phyloP scores from a whole-genome alignment of 2,888 invertebrate species.

The Eupithecia insigniata region DNA sequence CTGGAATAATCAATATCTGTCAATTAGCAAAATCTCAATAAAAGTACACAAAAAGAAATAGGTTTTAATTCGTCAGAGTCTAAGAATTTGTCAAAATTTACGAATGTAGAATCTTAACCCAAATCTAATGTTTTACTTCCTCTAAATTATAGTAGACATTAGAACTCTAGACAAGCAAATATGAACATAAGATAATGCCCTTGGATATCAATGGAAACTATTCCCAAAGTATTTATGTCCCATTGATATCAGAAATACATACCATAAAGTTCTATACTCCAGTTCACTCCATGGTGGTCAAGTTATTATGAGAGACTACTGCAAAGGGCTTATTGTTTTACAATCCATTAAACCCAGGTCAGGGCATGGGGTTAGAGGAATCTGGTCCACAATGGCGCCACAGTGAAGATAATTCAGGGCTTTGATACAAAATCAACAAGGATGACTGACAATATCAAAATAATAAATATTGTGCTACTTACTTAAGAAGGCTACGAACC shows the following conservation, averaged over 20 bases:
- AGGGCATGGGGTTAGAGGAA: neutral
- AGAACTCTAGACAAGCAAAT: neutral
- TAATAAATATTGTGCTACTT: neutral
- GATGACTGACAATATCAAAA: neutral
- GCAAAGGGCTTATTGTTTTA: conserved; percentile 14
- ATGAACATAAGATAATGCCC: neutral
- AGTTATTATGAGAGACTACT: neutral
- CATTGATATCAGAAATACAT: neutral
- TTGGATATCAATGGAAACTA: neutral
- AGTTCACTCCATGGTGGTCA: neutral
- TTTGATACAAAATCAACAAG: conserved; percentile 1
- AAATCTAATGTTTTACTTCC: neutral
- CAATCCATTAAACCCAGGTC: neutral
- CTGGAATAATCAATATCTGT: too few species aligned
- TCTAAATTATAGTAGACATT: neutral
- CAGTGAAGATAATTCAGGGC: neutral
- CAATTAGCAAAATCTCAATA: too few species aligned
- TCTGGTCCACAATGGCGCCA: neutral
- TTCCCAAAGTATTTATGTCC: too few species aligned
- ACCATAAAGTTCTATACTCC: neutral
- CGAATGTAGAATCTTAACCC: neutral
- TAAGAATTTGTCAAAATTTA: neutral
- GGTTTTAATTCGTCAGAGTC: too few species aligned
- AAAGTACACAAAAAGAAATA: too few species aligned
- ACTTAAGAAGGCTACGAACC: too few species aligned